Evolutionary conservation across 2,888 invertebrate genomes (phyloP), one percentile per base, ranked within the genome.

Genomic region (Stictocephala bisonia): DNA sequence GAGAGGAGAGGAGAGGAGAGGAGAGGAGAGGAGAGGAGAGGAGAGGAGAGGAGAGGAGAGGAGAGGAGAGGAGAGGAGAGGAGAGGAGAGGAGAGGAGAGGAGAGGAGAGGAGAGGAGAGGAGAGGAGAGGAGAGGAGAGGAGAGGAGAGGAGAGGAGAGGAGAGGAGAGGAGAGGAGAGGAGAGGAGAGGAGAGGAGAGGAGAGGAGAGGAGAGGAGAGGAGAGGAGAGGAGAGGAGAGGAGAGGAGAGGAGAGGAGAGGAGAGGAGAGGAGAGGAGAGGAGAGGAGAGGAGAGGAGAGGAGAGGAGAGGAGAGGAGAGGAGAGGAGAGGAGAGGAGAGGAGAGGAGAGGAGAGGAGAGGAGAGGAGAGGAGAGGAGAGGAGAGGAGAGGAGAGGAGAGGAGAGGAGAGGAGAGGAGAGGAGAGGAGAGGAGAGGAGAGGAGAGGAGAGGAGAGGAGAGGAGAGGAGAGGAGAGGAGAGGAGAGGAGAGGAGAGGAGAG

Each of bases 401-500:
- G 35, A 35, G 35, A 35, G 9, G 35, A 35, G 35, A 35, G 35
- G 35, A 35, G 35, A 35, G 9, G 35, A 35, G 35, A 35, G 35
- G 35, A 35, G 35, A 35, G 9, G 35, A 35, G 35, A 35, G 9
- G 13, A 35, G 35, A 35, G 35, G 35, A 35, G 35, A 35, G 9
- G 35, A 35, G 35, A 35, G 9, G 35, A 35, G 35, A 35, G 35
- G 35, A 35, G 35, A 13, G 35, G 35, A 35, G 35, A 35, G 9
- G 35, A 35, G 35, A 35, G 9, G 35, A 35, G 35, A 35, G 35
- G 35, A 35, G 35, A 35, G 9, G 35, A 35, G 35, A 35, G 35
- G 35, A 40, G 51, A 40, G 60, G 44, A 76, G 48, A 40, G 51
- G 67, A 29, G 60, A 31, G 60, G 41, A 51, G 50, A 26, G 67